Evolutionary conservation across 1,140 invertebrate genomes (phyloP), one percentile per base, ranked within the genome.

Genomic region (Drosophila rufa): DNA sequence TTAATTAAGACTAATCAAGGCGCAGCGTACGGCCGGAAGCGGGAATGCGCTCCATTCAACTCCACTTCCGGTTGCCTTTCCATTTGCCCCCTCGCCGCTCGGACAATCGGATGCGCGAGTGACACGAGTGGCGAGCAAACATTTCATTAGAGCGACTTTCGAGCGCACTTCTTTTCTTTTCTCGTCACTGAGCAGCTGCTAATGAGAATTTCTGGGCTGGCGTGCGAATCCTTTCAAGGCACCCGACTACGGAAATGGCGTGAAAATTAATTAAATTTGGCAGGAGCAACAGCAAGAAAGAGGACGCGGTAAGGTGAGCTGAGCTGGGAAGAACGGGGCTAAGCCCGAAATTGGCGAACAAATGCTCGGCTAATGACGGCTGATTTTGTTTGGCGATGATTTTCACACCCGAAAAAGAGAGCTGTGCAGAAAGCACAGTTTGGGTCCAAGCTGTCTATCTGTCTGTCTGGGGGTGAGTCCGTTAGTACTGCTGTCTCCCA

Each of bases 181-280:
- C 64, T 61, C 42, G 30, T 66, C 56, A 33, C 53, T 62, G 75
- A 79, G 82, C 71, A 67, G 69, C 85, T 90, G 79, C 89, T 91
- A 91, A 91, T 91, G 89, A 91, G 89, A 91, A 79, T 81, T 89
- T 87, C 75, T 73, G 68, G 75, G 65, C 78, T 75, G 68, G 76
- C 69, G 58, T 47, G 65, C 62, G 84, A 90, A 90, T 89, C 84
- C 85, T 89, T 90, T 87, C 80, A 71, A 81, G 79, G 78, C 19
- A 43, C 19, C 33, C 33, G 43, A 19, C 51, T 77, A 46, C 84
- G 90, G 90, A 92, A 92, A 83, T 78, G 64, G 74, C 73, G 73
- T 75, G 82, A 79, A 91, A 92, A 92, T 92, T 92, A 92, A 92
- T 92, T 92, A 92, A 92, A 92, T 81, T 91, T 86, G 36, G 40